Evolutionary conservation across 2,888 invertebrate genomes (phyloP), one percentile per base, ranked within the genome.

Genomic region (Stenotaenia linearis): DNA sequence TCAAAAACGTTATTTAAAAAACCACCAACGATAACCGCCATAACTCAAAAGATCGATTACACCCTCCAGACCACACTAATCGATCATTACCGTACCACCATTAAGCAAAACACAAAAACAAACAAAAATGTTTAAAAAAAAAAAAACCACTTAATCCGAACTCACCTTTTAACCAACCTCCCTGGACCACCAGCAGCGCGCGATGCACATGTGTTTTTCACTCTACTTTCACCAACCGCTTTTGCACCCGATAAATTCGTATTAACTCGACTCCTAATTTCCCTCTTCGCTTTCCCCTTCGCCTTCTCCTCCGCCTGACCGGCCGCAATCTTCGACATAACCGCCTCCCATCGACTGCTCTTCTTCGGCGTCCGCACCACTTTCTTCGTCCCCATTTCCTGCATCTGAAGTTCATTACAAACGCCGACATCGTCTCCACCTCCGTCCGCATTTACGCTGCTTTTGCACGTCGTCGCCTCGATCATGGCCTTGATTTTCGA

Each of bases 181-280:
- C 18, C n/a, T n/a, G n/a, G n/a, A n/a, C n/a, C n/a, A n/a, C n/a
- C n/a, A n/a, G n/a, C n/a, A n/a, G n/a, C n/a, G n/a, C n/a, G n/a
- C n/a, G n/a, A n/a, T n/a, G n/a, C 50, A 4, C 12, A 50, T n/a
- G 56, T 18, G 23, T 10, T 40, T n/a, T 40, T 40, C 40, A n/a
- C n/a, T n/a, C n/a, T n/a, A n/a, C n/a, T n/a, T n/a, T n/a, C n/a
- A n/a, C n/a, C n/a, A n/a, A n/a, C n/a, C n/a, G 21, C 18, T 12
- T 75, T 78, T 9, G 81, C 78, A 3, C 78, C 56, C 1, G 77
- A 50, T 25, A 82, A 75, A 75, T 83, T 83, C 5, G 81, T 82
- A 40, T 82, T 79, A 50, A 95, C 92, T 87, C 94, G 93, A 75
- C 96, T 94, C 86, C 96, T 96, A 40, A 96, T 92, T 85, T 96